These are phyloP conservation scores for Fistularia tabacaria DNA, from an alignment of 2,797 vertebrate species.

Conservation along the genomic window DNA sequence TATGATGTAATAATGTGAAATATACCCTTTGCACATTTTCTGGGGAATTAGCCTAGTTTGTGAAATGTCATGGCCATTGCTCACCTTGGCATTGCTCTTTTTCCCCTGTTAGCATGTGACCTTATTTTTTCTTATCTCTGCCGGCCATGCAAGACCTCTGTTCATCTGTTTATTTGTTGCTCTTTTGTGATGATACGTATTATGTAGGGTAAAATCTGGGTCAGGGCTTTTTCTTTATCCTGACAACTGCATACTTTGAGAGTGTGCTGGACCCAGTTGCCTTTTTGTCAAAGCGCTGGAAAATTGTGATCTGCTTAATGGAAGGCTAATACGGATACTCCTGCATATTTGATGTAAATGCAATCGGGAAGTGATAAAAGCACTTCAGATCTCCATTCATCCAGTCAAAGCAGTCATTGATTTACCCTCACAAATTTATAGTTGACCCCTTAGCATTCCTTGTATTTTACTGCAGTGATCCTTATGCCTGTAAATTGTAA, in stretches of 20 bases:
- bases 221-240: constrained; percentile 10
- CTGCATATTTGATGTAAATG: constrained; percentile 73
- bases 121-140: constrained; percentile 71
- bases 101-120: constrained; percentile 68
- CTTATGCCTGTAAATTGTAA: constrained; percentile 46
- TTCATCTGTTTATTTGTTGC: constrained; percentile 48
- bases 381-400: constrained; percentile 66
- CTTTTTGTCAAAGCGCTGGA: no score
- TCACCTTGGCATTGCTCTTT: constrained; percentile 59
- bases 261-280: no score
- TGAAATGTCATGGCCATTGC: constrained; percentile 74
- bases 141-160: constrained; percentile 63
- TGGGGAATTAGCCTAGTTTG: constrained; percentile 71
- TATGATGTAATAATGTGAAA: constrained; percentile 66
- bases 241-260: background rate
- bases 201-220: constrained; percentile 16
- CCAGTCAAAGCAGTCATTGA: constrained; percentile 60
- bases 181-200: constrained; percentile 28
- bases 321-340: constrained; percentile 35
- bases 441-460: constrained; percentile 21
- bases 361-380: constrained; percentile 68
- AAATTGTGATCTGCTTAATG: constrained; percentile 34
- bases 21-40: constrained; percentile 66
- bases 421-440: constrained; percentile 64
- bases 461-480: constrained; percentile 36